These are phyloP conservation scores for Philantomba maxwellii DNA, from an alignment of 2,113 vertebrate species.

Conservation along the genomic window DNA sequence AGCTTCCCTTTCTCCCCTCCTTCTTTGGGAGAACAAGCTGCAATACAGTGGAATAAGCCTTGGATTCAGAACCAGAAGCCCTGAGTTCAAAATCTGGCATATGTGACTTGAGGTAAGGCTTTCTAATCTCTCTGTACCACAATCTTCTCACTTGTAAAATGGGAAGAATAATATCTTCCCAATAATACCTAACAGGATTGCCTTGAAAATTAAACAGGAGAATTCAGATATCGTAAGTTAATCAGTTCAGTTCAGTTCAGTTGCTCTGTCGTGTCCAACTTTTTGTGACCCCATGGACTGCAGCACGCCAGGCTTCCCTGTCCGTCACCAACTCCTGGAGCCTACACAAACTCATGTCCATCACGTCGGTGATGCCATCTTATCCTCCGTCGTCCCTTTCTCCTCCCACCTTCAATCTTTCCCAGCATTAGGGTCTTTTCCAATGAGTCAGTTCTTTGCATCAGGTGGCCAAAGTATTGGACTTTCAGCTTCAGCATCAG, in stretches of 20 bases:
- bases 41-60: neutral
- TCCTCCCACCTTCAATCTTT: neutral
- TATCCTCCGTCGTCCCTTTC: neutral
- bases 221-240: neutral
- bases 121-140: neutral
- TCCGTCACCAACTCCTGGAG: neutral
- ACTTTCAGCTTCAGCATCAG: neutral
- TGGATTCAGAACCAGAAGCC: neutral
- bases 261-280: neutral
- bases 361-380: rapidly evolving
- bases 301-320: neutral
- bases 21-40: neutral
- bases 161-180: neutral
- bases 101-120: neutral
- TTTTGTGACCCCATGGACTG: neutral
- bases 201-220: neutral
- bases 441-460: neutral
- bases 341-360: neutral
- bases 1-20: neutral
- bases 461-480: neutral
- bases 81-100: neutral
- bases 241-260: neutral
- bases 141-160: slow-evolving; percentile 8
- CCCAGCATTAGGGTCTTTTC: neutral
- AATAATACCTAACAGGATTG: neutral